phyloP scores from a whole-genome alignment of 2,797 vertebrate species.

The Echiichthys vipera region DNA sequence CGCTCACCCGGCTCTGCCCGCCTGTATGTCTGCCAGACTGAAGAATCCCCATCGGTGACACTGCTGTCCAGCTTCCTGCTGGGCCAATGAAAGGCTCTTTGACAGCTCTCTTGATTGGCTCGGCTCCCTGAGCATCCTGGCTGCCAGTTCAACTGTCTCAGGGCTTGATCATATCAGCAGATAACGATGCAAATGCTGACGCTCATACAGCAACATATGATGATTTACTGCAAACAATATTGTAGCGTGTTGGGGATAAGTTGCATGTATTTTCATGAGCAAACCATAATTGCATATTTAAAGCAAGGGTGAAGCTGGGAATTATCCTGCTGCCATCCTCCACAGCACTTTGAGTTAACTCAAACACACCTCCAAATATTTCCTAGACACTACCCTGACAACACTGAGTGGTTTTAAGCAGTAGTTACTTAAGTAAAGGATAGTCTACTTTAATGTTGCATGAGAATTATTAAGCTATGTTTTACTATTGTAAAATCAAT shows the following conservation, averaged over 20 bases:
- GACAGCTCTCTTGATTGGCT: slow-evolving; percentile 81
- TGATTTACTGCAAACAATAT: background rate
- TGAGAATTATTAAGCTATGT: background rate
- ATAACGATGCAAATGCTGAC: background rate
- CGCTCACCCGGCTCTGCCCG: slow-evolving; percentile 69
- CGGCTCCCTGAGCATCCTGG: slow-evolving; percentile 37
- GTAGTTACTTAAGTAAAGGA: background rate
- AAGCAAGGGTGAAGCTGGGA: background rate
- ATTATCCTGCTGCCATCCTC: slow-evolving; percentile 3
- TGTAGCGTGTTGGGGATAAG: too few species aligned
- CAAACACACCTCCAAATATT: slow-evolving; percentile 11
- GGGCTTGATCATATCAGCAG: slow-evolving; percentile 43
- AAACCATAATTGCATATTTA: slow-evolving; percentile 4
- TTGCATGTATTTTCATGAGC: slow-evolving; percentile 17
- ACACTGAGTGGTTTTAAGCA: background rate
- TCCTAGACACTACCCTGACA: background rate
- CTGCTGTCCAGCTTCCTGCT: slow-evolving; percentile 73
- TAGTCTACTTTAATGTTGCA: background rate
- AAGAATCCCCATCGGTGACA: slow-evolving; percentile 71
- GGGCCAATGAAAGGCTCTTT: slow-evolving; percentile 80
- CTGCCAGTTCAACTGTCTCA: slow-evolving; percentile 53
- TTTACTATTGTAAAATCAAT: background rate
- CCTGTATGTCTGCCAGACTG: slow-evolving; percentile 81
- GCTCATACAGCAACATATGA: background rate
- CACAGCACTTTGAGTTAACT: background rate